Evolutionary conservation across 2,888 invertebrate genomes (phyloP).

Genomic region (Netelia inedita): DNA sequence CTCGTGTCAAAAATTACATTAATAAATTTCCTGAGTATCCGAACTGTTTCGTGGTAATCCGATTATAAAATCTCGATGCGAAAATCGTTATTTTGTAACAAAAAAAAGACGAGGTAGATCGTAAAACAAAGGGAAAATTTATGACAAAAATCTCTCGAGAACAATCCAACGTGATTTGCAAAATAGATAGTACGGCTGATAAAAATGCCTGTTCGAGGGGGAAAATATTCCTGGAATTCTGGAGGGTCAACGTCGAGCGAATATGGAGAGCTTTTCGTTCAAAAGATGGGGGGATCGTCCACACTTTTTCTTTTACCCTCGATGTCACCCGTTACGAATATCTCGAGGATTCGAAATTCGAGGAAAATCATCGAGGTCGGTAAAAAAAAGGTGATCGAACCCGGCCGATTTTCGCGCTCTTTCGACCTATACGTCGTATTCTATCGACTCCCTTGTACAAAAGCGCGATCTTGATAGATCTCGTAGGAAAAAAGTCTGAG

Average conservation of each 20-base stretch:
- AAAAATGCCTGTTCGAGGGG: not conserved
- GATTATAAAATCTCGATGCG: too few species aligned
- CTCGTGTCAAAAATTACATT: too few species aligned
- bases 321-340: not conserved
- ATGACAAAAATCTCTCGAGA: constrained; percentile 9
- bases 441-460: constrained; percentile 36
- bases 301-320: not conserved
- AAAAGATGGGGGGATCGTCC: not conserved
- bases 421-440: constrained; percentile 33
- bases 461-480: constrained; percentile 51
- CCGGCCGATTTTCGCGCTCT: not conserved
- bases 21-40: too few species aligned
- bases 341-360: constrained; percentile 20
- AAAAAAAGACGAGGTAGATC: too few species aligned
- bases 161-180: not conserved
- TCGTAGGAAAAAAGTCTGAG: constrained; percentile 35
- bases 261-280: not conserved
- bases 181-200: not conserved
- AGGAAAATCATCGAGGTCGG: constrained; percentile 3
- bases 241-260: not conserved
- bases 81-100: too few species aligned
- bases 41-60: too few species aligned
- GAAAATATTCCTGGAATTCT: constrained; percentile 7
- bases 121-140: not conserved
- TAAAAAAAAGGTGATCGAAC: not conserved